These are phyloP conservation scores for Cactoblastis cactorum DNA, from an alignment of 2,888 invertebrate species.

Conservation along the genomic window DNA sequence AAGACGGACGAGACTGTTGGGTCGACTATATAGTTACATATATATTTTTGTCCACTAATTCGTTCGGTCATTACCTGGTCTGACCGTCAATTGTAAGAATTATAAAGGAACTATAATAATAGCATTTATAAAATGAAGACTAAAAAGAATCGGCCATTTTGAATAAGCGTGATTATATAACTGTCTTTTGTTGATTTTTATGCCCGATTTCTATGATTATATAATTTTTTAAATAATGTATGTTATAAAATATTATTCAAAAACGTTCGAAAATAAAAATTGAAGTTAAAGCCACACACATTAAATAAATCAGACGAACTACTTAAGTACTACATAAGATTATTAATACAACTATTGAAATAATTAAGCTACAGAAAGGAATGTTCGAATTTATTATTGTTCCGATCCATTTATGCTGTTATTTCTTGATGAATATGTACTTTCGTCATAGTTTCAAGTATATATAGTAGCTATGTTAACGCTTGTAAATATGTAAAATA, in stretches of 20 bases:
- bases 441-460: constrained; percentile 4
- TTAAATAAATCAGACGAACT: too few relatives aligned
- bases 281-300: too few relatives aligned
- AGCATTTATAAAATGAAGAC: constrained; percentile 19
- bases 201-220: too few relatives aligned
- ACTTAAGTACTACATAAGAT: too few relatives aligned
- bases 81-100: constrained; percentile 31
- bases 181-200: constrained; percentile 23
- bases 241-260: too few relatives aligned
- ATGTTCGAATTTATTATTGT: background rate
- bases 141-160: constrained; percentile 23
- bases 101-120: constrained; percentile 26
- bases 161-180: constrained; percentile 31
- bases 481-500: constrained; percentile 77
- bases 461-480: constrained; percentile 47
- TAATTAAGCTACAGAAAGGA: too few relatives aligned
- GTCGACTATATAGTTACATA: too few relatives aligned
- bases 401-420: background rate
- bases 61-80: constrained; percentile 34
- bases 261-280: too few relatives aligned
- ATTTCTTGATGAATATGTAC: constrained; percentile 10
- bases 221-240: too few relatives aligned
- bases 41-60: constrained; percentile 22
- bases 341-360: too few relatives aligned
- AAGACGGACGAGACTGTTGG: too few relatives aligned